Percentiles rank a stretch among this genome's conserved stretches.
phyloP scores from a whole-genome alignment of 2,113 vertebrate species.

The Hylia prasina region DNA sequence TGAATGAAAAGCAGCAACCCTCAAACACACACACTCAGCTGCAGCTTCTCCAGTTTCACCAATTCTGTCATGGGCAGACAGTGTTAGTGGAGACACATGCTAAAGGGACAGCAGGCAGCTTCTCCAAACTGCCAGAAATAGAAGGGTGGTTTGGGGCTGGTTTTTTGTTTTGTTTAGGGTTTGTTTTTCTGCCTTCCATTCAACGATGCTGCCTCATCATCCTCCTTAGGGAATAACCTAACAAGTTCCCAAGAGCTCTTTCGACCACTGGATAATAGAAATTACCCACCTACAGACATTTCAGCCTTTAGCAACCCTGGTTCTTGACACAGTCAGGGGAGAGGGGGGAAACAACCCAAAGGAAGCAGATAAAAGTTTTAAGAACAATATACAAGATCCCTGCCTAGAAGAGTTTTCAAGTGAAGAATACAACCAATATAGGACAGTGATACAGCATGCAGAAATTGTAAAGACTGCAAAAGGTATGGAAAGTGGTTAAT shows the following conservation, averaged over 20 bases:
- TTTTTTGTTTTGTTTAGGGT: not conserved
- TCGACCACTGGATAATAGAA: not conserved
- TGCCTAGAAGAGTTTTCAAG: not conserved
- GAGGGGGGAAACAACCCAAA: not conserved
- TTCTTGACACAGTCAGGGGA: not conserved
- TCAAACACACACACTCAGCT: not conserved
- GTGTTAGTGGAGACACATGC: not conserved
- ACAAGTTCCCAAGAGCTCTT: constrained; percentile 1
- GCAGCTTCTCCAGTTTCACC: not conserved
- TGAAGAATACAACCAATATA: not conserved
- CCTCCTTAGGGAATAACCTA: constrained; percentile 3
- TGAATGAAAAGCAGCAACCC: not conserved
- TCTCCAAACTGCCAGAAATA: not conserved
- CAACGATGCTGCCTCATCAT: not conserved
- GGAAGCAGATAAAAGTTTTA: not conserved
- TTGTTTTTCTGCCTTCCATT: not conserved
- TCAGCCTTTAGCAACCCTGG: not conserved
- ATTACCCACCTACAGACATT: constrained; percentile 6
- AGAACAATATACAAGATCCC: not conserved
- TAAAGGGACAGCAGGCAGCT: not conserved
- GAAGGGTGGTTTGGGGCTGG: not conserved
- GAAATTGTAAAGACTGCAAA: not conserved
- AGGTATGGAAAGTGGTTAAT: not conserved
- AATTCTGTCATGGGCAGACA: not conserved
- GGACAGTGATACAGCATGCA: not conserved